Percentiles rank a stretch among this genome's conserved stretches.
phyloP scores from a whole-genome alignment of 1,140 invertebrate species.

The Rhopalosiphum maidis region DNA sequence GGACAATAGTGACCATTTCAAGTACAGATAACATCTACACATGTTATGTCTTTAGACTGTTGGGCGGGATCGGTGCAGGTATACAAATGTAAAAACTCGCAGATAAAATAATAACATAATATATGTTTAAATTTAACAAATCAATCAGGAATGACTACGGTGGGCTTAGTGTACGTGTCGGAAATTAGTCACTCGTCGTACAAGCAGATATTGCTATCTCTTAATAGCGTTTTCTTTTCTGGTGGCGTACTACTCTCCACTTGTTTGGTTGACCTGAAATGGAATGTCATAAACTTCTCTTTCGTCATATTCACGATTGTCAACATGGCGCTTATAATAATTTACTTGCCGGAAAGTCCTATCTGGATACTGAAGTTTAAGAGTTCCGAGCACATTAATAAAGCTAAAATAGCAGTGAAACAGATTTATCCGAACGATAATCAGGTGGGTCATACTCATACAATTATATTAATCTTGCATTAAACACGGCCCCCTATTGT shows the following conservation, averaged over 20 bases:
- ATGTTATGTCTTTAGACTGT: constrained; percentile 65
- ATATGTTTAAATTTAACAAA: not conserved
- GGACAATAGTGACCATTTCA: constrained; percentile 64
- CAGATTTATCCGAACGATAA: constrained; percentile 4
- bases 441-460: not conserved
- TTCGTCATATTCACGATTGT: constrained; percentile 62
- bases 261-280: constrained; percentile 42
- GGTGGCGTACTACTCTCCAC: constrained; percentile 66
- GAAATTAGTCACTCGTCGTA: constrained; percentile 67
- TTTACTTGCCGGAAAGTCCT: constrained; percentile 67
- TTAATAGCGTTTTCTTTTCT: constrained; percentile 66
- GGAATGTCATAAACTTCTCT: constrained; percentile 55
- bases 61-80: constrained; percentile 66
- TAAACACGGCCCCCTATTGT: not conserved
- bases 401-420: constrained; percentile 22
- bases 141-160: constrained; percentile 61
- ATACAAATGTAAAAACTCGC: constrained; percentile 25
- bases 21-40: constrained; percentile 47
- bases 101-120: not conserved
- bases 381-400: not conserved
- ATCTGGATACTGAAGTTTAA: constrained; percentile 64
- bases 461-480: not conserved
- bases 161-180: constrained; percentile 67
- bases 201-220: constrained; percentile 67
- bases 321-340: constrained; percentile 14